A percentile compares a stretch with the other conserved stretches of the same genome.
phyloP scores from a whole-genome alignment of 2,797 vertebrate genomes.

The Acrocephalus scirpaceus region DNA sequence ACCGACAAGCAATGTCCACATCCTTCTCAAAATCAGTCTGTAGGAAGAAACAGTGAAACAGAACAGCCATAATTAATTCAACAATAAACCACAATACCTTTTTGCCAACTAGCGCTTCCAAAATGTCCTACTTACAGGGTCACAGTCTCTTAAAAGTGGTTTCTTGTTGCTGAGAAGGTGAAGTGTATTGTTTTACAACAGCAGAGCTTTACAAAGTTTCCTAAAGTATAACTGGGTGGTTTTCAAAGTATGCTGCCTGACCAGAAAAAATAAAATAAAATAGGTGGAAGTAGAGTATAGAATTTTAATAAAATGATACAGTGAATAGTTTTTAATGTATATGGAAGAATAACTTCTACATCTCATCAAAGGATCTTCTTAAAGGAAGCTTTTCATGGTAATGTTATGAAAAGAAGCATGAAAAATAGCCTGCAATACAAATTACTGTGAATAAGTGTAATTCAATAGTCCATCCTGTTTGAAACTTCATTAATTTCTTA shows the following conservation, averaged over 20 bases:
- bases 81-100: not conserved
- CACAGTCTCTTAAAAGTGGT: slow-evolving; percentile 50
- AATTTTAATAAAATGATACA: slow-evolving; percentile 38
- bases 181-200: slow-evolving; percentile 57
- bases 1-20: slow-evolving; percentile 98
- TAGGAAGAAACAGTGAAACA: slow-evolving; percentile 71
- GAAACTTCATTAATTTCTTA: not conserved
- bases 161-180: slow-evolving; percentile 40
- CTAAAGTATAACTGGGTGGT: slow-evolving; percentile 55
- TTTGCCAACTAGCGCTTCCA: slow-evolving; percentile 15
- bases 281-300: not conserved
- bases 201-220: slow-evolving; percentile 59
- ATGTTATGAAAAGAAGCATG: not conserved
- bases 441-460: slow-evolving; percentile 28
- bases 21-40: slow-evolving; percentile 99
- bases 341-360: not conserved
- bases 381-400: not conserved
- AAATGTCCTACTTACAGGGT: slow-evolving; percentile 50
- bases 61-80: slow-evolving; percentile 41
- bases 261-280: slow-evolving; percentile 56
- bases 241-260: slow-evolving; percentile 61
- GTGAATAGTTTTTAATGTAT: not conserved
- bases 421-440: not conserved
- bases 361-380: not conserved
- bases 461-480: slow-evolving; percentile 8